phyloP scores from a whole-genome alignment of 23 tunicate genomes.

The Halocynthia roretzi region DNA sequence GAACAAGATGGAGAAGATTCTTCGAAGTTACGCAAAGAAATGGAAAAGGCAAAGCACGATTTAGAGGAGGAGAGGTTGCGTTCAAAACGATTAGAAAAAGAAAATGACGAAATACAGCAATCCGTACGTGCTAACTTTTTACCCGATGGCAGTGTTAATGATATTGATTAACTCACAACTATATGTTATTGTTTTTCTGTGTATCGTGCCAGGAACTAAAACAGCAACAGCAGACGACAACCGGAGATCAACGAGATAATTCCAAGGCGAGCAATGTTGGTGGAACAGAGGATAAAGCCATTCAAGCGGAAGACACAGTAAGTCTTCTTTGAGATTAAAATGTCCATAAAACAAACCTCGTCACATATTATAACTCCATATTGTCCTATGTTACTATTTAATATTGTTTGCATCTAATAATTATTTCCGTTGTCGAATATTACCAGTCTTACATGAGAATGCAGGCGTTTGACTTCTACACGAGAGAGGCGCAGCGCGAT shows the following conservation, averaged over 20 bases:
- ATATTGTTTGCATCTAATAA: background rate
- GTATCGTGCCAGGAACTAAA: background rate
- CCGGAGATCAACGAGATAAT: too few relatives aligned
- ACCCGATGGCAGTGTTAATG: background rate
- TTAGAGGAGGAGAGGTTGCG: too few relatives aligned
- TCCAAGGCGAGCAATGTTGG: background rate
- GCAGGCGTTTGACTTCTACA: conserved; percentile 84
- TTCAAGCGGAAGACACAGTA: conserved; percentile 28
- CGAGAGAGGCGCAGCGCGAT: conserved; percentile 64
- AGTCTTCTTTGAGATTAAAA: background rate
- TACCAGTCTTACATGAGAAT: conserved; percentile 73
- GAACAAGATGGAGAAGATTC: too few relatives aligned
- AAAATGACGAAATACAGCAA: too few relatives aligned
- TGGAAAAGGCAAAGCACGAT: too few relatives aligned
- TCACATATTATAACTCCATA: background rate
- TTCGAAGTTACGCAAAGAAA: too few relatives aligned
- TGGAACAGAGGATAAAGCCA: conserved; percentile 14
- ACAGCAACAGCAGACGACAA: background rate
- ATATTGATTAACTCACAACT: background rate
- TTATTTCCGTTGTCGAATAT: background rate
- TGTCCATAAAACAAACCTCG: background rate
- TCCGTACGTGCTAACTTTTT: background rate
- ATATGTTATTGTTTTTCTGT: background rate
- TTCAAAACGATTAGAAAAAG: too few relatives aligned
- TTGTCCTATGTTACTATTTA: too few relatives aligned